These are phyloP conservation scores for Otolemur crassicaudatus DNA, from an alignment of 2,797 vertebrate genomes.

Conservation along the genomic window DNA sequence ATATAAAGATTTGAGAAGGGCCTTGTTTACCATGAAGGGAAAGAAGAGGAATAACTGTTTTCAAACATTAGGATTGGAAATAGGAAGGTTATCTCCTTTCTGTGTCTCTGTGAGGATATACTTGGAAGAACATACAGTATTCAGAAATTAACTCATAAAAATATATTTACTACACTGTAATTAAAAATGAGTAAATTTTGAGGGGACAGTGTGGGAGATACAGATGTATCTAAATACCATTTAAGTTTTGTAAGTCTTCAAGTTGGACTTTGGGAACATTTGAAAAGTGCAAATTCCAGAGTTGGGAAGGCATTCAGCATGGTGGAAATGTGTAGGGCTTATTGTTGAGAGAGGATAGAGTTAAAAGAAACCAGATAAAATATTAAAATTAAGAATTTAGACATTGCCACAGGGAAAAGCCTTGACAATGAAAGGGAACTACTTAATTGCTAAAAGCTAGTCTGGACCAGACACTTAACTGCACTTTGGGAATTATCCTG, in stretches of 20 bases:
- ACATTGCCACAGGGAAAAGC: constrained; percentile 71
- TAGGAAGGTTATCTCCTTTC: constrained; percentile 41
- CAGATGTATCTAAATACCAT: constrained; percentile 10
- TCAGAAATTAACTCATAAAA: constrained; percentile 34
- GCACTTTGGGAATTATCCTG: constrained; percentile 62
- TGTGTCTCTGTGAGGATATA: constrained; percentile 41
- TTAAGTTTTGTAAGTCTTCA: constrained; percentile 44
- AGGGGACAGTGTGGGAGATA: constrained; percentile 32
- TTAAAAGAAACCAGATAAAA: constrained; percentile 74
- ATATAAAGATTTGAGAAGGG: constrained; percentile 66
- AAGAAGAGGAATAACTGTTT: constrained; percentile 16
- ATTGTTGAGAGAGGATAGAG: constrained; percentile 49
- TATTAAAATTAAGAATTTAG: constrained; percentile 75
- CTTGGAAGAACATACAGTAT: constrained; percentile 42
- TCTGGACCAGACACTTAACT: constrained; percentile 72
- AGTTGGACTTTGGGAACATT: not conserved
- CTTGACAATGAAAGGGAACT: constrained; percentile 68
- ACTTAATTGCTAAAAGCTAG: constrained; percentile 64
- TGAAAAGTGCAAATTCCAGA: constrained; percentile 52
- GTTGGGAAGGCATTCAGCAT: constrained; percentile 45
- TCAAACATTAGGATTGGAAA: constrained; percentile 12
- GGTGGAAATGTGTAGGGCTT: constrained; percentile 27
- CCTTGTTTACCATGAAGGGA: constrained; percentile 42
- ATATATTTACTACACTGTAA: constrained; percentile 14
- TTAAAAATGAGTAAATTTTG: constrained; percentile 56